A percentile compares a stretch with the other conserved stretches of the same genome.
These are phyloP conservation scores for Condylostylus longicornis DNA, from an alignment of 1,140 invertebrate genomes.

Conservation along the genomic window DNA sequence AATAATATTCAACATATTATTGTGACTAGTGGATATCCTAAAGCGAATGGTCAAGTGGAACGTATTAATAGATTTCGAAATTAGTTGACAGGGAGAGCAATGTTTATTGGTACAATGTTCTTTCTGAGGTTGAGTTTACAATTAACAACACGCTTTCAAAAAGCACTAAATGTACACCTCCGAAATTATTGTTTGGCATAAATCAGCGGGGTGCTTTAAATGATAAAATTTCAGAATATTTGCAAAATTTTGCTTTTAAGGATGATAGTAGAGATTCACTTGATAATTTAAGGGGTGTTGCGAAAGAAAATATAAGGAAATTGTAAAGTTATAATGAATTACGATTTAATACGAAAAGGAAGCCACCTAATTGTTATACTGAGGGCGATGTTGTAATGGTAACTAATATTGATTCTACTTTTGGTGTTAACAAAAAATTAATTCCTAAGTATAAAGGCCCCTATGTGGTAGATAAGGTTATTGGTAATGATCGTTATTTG, in stretches of 20 bases:
- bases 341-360: constrained; percentile 2
- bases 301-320: constrained; percentile 4
- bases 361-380: constrained; percentile 8
- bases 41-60: constrained; percentile 10
- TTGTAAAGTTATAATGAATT: background rate
- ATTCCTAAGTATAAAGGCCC: constrained; percentile 14
- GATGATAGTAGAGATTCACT: too few species aligned
- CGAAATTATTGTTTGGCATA: constrained; percentile 11
- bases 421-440: constrained; percentile 12
- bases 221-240: too few species aligned
- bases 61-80: constrained; percentile 11
- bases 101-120: constrained; percentile 10
- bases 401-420: constrained; percentile 9
- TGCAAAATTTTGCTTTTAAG: too few species aligned
- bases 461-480: constrained; percentile 10
- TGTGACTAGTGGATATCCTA: constrained; percentile 2
- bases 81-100: background rate
- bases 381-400: constrained; percentile 13
- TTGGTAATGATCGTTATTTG: constrained; percentile 14
- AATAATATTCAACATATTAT: constrained; percentile 5
- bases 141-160: constrained; percentile 13
- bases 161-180: constrained; percentile 9
- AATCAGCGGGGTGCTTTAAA: background rate
- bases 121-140: constrained; percentile 11
- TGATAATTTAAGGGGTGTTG: too few species aligned